Base-by-base conservation (phyloP, 2,113 vertebrate species). In the Athene cunicularia region DNA sequence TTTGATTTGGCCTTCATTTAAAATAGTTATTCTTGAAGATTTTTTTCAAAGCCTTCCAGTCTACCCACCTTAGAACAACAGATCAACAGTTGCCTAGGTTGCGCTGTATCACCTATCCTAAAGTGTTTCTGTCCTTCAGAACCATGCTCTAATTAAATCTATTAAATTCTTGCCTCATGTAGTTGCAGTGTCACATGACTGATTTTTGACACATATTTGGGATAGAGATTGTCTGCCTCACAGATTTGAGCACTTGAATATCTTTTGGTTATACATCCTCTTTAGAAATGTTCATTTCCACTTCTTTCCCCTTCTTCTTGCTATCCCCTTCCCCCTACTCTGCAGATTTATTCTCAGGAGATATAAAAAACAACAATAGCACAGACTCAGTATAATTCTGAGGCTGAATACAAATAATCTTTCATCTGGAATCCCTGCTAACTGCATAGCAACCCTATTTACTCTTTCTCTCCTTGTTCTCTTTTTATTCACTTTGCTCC, bases 401-500 rank as follows among this genome's bases (percentile, higher is more conserved):
- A 83, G 72, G 63, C 83, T 53, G 75, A 50, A 90, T 39, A 93
- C 27, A 87, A 93, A 80, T 43, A 68, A 87, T 64, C 70, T 85
- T 91, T 80, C 37, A 68, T 72, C 70, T 85, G 28, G 71, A 96
- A 80, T 21, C 45, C 76, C 79, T 86, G 90, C 87, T 93, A 96
- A 88, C 74, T 32, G 39, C 85, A 80, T n/a, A 92, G 82, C 53
- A 95, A 82, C 77, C n/a, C 71, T 80, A 86, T 93, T 96, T 90
- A 94, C 47, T 85, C 49, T 15, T 75, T 64, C 74, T 66, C 28
- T 76, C 63, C 85, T 80, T 90, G 68, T 80, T 74, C 73, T 75
- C 66, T 80, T 96, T 88, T 80, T 92, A 87, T 93, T 90, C 79
- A 86, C 75, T 88, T 76, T 90, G 77, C 71, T 95, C 88, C 63